A percentile compares a stretch with the other conserved stretches of the same genome.
These are phyloP conservation scores for Pyrocoelia pectoralis DNA, from an alignment of 2,888 invertebrate species.

Conservation along the genomic window DNA sequence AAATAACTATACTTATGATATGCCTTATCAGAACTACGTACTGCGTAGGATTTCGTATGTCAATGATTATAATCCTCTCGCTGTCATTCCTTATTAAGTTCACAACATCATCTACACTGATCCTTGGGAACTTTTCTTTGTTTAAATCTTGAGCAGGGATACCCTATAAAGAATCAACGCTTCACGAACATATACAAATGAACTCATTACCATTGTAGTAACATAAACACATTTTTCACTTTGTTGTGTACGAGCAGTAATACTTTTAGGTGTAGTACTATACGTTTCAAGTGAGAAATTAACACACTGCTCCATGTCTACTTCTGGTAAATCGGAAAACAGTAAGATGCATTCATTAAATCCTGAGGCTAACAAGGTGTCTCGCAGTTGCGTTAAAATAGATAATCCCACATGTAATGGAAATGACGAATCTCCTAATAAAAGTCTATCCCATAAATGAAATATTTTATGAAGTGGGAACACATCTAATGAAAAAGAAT, in stretches of 20 bases:
- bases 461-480: constrained; percentile 98
- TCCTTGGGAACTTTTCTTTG: constrained; percentile 79
- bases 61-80: constrained; percentile 69
- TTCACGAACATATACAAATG: neutral
- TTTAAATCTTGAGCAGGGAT: constrained; percentile 62
- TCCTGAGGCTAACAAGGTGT: constrained; percentile 84
- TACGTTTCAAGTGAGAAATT: constrained; percentile 88
- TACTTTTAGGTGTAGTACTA: constrained; percentile 85
- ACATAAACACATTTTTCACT: constrained; percentile 33
- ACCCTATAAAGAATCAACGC: constrained; percentile 63
- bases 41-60: constrained; percentile 73
- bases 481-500: constrained; percentile 75
- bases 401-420: constrained; percentile 95
- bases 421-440: constrained; percentile 91
- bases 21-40: no score
- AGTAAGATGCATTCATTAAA: constrained; percentile 98
- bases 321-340: constrained; percentile 98
- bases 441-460: constrained; percentile 96
- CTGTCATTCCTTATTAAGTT: constrained; percentile 71
- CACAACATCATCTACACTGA: constrained; percentile 86
- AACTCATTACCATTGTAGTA: constrained; percentile 43
- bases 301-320: constrained; percentile 93
- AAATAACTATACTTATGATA: no score
- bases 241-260: constrained; percentile 85
- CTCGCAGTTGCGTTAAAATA: constrained; percentile 86